Conservation (phyloP, 2,888 invertebrate genomes). For the Drosophila meridiana region DNA sequence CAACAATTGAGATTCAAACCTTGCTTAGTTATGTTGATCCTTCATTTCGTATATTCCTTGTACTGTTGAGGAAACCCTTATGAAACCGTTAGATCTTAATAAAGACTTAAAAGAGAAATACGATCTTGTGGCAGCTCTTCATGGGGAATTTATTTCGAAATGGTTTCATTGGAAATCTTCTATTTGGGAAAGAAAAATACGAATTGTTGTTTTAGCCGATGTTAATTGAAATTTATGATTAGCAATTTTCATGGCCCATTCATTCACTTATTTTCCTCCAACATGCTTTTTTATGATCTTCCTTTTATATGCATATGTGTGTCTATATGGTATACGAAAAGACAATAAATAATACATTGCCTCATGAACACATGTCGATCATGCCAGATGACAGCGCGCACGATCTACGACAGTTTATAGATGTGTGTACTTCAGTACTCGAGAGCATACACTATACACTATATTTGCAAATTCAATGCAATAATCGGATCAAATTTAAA, state of each 20-base stretch:
- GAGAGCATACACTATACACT: neutral
- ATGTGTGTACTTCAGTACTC: neutral
- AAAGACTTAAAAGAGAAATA: too few species aligned
- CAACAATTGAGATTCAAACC: too few species aligned
- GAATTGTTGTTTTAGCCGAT: slow-evolving; percentile 32
- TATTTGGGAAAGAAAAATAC: slow-evolving; percentile 17
- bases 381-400: slow-evolving; percentile 36
- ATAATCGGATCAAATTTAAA: neutral
- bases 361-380: slow-evolving; percentile 54
- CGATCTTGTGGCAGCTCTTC: neutral
- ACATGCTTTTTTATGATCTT: slow-evolving; percentile 44
- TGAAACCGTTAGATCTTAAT: too few species aligned
- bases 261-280: slow-evolving; percentile 21
- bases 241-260: slow-evolving; percentile 37
- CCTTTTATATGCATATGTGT: slow-evolving; percentile 23
- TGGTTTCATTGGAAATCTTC: slow-evolving; percentile 24
- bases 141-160: neutral
- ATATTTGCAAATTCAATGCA: neutral
- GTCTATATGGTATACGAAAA: slow-evolving; percentile 21
- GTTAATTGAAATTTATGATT: slow-evolving; percentile 44
- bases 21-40: too few species aligned
- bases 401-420: slow-evolving; percentile 24
- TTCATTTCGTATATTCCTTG: too few species aligned
- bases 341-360: slow-evolving; percentile 38
- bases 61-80: too few species aligned